Conservation (phyloP, 2,888 invertebrate genomes). For the Drosophila paracracens region DNA sequence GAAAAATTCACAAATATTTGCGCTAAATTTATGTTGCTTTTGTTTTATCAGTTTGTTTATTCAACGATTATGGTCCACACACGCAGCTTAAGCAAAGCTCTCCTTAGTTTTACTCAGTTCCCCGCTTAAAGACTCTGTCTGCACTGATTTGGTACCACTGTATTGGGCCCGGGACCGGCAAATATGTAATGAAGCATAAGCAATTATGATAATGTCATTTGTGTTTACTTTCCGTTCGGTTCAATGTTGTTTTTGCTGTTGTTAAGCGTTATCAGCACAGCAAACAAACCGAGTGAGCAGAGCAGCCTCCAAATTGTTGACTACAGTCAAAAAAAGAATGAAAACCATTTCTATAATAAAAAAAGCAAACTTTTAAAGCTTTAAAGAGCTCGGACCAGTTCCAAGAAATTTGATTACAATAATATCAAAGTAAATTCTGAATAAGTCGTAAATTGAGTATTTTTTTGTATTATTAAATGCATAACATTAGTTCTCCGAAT, state of each 20-base stretch:
- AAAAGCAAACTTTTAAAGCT: constrained; percentile 18
- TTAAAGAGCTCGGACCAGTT: neutral
- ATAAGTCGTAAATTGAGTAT: neutral
- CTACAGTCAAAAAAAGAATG: constrained; percentile 28
- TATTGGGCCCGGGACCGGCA: constrained; percentile 22
- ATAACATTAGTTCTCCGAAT: neutral
- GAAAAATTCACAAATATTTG: constrained; percentile 71
- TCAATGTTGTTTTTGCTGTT: constrained; percentile 29
- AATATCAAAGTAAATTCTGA: neutral
- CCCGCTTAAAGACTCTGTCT: constrained; percentile 25
- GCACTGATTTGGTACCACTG: constrained; percentile 14
- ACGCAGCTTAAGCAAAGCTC: constrained; percentile 2
- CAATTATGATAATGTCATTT: constrained; percentile 78
- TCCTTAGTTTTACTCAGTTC: neutral
- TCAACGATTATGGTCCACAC: constrained; percentile 63
- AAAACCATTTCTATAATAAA: neutral
- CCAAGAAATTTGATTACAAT: neutral
- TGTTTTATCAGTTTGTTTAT: constrained; percentile 77
- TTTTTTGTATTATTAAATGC: neutral
- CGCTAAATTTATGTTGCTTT: constrained; percentile 69
- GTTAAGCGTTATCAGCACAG: constrained; percentile 60
- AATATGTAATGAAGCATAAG: constrained; percentile 81
- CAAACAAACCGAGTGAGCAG: constrained; percentile 21
- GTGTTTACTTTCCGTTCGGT: constrained; percentile 59
- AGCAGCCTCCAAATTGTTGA: constrained; percentile 50